These are phyloP conservation scores for Mungos mungo DNA, from an alignment of 2,113 vertebrate genomes.

Conservation along the genomic window DNA sequence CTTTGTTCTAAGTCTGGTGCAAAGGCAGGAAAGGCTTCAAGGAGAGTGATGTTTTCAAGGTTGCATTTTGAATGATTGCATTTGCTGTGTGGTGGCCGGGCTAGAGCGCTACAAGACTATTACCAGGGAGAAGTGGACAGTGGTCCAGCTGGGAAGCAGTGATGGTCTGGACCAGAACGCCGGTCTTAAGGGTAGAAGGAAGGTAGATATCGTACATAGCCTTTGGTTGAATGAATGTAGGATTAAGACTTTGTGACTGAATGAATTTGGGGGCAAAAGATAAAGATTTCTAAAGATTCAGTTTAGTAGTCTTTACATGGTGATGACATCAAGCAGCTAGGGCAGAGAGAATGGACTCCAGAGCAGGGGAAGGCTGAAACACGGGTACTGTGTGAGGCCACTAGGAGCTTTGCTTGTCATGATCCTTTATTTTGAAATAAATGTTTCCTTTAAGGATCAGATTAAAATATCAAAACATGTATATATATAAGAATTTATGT, in stretches of 20 bases:
- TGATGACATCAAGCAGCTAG: not conserved
- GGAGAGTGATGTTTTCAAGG: too few relatives aligned
- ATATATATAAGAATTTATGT: not conserved
- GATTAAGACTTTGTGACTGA: not conserved
- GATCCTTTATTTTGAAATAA: not conserved
- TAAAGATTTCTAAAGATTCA: not conserved
- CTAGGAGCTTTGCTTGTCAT: not conserved
- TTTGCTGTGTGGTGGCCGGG: not conserved
- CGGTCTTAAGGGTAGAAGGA: not conserved
- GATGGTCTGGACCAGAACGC: not conserved
- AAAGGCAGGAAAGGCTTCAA: not conserved
- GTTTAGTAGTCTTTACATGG: not conserved
- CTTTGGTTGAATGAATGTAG: not conserved
- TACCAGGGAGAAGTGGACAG: too few relatives aligned
- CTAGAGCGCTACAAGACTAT: too few relatives aligned
- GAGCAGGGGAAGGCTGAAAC: too few relatives aligned
- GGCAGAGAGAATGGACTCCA: not conserved
- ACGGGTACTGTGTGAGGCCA: not conserved
- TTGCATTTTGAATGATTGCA: not conserved
- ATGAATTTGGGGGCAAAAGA: not conserved
- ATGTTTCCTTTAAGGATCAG: not conserved
- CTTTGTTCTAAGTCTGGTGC: not conserved
- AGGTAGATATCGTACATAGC: not conserved
- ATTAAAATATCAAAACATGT: not conserved
- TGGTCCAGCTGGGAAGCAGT: not conserved